These are phyloP conservation scores for Pristionchus entomophagus DNA, from an alignment of 2,888 invertebrate species.

Conservation along the genomic window DNA sequence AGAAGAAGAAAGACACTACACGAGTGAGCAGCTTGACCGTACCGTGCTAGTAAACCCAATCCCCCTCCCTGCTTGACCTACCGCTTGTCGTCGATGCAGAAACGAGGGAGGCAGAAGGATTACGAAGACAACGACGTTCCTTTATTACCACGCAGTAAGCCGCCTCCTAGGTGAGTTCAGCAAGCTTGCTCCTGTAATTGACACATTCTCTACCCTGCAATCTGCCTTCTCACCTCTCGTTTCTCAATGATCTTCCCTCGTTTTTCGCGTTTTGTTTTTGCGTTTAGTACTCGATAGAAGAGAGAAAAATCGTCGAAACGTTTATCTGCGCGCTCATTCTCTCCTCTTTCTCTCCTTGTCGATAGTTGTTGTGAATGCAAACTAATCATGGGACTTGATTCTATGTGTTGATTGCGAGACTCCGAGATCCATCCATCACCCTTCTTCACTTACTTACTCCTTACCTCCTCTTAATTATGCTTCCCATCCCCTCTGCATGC, in stretches of 20 bases:
- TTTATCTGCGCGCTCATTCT: neutral
- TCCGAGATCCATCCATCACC: conserved; percentile 2
- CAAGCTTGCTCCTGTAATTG: neutral
- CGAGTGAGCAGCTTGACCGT: conserved; percentile 27
- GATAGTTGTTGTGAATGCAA: too few species aligned
- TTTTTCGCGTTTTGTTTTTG: conserved; percentile 8
- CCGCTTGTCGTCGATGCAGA: conserved; percentile 9
- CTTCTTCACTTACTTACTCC: neutral
- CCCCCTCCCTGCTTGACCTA: neutral
- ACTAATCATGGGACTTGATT: neutral
- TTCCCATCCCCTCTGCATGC: neutral
- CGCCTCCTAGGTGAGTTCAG: conserved; percentile 18
- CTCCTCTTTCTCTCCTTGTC: neutral
- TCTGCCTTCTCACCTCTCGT: neutral
- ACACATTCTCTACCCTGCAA: neutral
- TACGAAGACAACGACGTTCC: neutral
- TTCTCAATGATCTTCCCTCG: conserved; percentile 7
- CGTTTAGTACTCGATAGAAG: neutral
- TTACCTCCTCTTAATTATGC: conserved; percentile 15
- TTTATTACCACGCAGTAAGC: conserved; percentile 1
- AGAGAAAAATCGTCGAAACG: conserved; percentile 21
- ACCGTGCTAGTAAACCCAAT: neutral
- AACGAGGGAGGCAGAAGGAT: neutral
- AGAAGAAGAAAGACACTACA: conserved; percentile 17
- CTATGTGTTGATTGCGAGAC: conserved; percentile 8